phyloP scores from a whole-genome alignment of 2,797 vertebrate genomes.

The Esox masquinongy region DNA sequence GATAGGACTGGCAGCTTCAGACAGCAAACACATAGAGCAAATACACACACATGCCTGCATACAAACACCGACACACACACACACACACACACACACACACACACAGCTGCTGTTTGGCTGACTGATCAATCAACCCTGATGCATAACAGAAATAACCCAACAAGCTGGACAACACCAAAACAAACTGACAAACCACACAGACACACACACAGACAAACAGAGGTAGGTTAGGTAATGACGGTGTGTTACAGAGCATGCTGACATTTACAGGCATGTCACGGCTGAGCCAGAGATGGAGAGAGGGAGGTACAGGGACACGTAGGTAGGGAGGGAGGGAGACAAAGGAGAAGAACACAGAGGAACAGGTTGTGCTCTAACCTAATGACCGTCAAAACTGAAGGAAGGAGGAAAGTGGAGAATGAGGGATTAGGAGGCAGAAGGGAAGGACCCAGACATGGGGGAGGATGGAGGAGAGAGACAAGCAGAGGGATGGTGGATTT shows the following conservation, averaged over 20 bases:
- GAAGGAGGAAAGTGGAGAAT: slow-evolving; percentile 8
- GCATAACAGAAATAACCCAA: slow-evolving; percentile 9
- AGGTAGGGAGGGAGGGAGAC: background rate
- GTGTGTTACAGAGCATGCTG: slow-evolving; percentile 1
- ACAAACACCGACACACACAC: slow-evolving; percentile 6
- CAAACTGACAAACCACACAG: background rate
- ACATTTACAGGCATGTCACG: slow-evolving; percentile 6
- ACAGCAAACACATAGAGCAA: slow-evolving; percentile 14
- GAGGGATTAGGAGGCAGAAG: background rate
- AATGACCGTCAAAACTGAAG: slow-evolving; percentile 21
- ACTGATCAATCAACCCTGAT: slow-evolving; percentile 27
- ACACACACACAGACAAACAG: slow-evolving; percentile 3
- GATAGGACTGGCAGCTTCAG: background rate
- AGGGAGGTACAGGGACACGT: background rate
- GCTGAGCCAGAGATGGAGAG: slow-evolving; percentile 6
- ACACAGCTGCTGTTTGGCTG: slow-evolving; percentile 18
- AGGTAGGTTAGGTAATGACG: slow-evolving; percentile 6
- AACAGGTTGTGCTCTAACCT: slow-evolving; percentile 13
- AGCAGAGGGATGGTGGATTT: background rate
- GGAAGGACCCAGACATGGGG: background rate
- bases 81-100: slow-evolving; percentile 6
- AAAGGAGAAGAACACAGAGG: background rate
- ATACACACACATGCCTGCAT: slow-evolving; percentile 11
- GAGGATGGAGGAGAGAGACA: slow-evolving; percentile 5
- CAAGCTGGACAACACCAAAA: slow-evolving; percentile 4